Evolutionary conservation across 2,888 invertebrate genomes (phyloP).

Genomic region (Meteorus cinctellus): DNA sequence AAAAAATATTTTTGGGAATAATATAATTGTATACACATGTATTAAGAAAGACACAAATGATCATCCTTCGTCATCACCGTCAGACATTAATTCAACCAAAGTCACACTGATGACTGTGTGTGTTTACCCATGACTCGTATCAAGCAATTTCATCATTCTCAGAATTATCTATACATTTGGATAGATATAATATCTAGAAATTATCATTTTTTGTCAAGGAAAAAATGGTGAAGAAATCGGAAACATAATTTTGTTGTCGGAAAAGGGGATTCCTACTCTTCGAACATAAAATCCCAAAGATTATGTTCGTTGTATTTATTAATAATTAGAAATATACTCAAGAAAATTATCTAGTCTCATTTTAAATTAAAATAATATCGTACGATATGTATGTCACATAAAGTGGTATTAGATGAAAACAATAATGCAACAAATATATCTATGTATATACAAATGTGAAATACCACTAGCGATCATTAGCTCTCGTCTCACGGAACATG

Average conservation of each 20-base stretch:
- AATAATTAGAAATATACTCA: no score
- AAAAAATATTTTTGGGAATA: background rate
- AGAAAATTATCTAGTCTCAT: no score
- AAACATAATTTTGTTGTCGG: no score
- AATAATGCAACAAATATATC: background rate
- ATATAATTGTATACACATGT: background rate
- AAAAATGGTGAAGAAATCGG: no score
- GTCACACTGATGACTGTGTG: slow-evolving; percentile 30
- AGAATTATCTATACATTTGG: background rate
- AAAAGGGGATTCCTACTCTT: no score
- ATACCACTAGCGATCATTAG: slow-evolving; percentile 40
- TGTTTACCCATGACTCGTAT: slow-evolving; percentile 16
- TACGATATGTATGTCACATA: background rate
- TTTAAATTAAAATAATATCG: background rate
- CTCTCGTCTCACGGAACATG: slow-evolving; percentile 52
- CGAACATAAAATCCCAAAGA: no score
- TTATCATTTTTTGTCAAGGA: no score
- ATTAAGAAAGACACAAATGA: background rate
- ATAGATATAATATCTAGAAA: background rate
- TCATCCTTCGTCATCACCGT: background rate
- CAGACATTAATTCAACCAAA: slow-evolving; percentile 33
- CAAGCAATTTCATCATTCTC: background rate
- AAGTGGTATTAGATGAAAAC: background rate
- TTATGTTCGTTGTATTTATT: no score
- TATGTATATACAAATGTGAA: slow-evolving; percentile 4